Evolutionary conservation across 2,113 vertebrate species (phyloP).

Genomic region (Hypanus sabinus): DNA sequence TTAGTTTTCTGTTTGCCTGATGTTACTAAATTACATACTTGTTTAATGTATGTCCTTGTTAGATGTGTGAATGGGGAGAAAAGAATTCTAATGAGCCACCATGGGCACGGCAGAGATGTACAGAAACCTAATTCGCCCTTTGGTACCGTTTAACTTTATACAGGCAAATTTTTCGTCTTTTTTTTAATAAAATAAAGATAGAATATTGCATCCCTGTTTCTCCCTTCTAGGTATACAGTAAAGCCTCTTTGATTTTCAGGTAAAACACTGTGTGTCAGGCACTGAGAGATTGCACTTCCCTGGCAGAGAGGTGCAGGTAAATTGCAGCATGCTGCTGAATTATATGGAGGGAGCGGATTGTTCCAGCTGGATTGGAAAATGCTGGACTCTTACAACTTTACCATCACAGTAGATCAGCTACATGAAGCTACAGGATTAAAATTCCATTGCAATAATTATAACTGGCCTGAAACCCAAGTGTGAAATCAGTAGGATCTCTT

Average conservation of each 20-base stretch:
- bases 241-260: not conserved
- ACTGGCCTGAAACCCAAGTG: not conserved
- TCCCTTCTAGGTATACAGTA: not conserved
- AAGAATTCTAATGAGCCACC: conserved; percentile 29
- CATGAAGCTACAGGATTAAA: not conserved
- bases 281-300: not conserved
- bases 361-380: not conserved
- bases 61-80: not conserved
- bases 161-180: conserved; percentile 33
- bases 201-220: conserved; percentile 25
- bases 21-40: conserved; percentile 34
- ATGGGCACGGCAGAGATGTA: conserved; percentile 25
- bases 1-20: conserved; percentile 35
- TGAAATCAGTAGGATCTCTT: not conserved
- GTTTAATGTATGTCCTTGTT: conserved; percentile 35
- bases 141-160: conserved; percentile 38
- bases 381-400: not conserved
- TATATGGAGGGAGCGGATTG: not conserved
- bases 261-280: not conserved
- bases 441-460: not conserved
- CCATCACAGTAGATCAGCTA: not conserved
- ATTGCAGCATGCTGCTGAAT: too few relatives aligned
- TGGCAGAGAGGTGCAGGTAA: too few relatives aligned
- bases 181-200: conserved; percentile 37
- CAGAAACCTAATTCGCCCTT: conserved; percentile 31